Evolutionary conservation across 2,113 vertebrate genomes (phyloP), one percentile per base, ranked within the genome.

Genomic region (Donacobius atricapilla): DNA sequence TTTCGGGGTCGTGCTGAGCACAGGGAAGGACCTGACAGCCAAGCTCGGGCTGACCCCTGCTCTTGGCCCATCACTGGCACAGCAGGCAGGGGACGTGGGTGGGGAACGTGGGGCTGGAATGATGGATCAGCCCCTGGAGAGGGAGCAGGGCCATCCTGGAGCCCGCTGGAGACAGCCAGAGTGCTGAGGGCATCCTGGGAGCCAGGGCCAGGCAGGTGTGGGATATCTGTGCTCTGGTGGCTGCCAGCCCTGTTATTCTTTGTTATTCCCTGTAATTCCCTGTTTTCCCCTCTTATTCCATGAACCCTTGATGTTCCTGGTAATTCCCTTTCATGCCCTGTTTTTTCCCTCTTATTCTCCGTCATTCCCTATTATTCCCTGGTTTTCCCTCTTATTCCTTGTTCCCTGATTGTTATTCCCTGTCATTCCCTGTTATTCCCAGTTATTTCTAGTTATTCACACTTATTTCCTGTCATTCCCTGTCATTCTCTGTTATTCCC

Each of bases 1-100:
- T 69, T 30, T 13, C 2, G 7, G 57, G 35, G 16, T 11, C 3
- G 0, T 3, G 4, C 39, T 27, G 81, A 27, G 23, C 2, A 0
- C 11, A 13, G 15, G 42, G 39, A 57, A 39, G 60, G n/a, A 4
- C 23, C 42, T 42, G 33, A 31, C 31, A 47, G 53, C 37, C 4
- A 0, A 44, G 33, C 16, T 57, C 0, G 1, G 47, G 72, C 33
- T 57, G 51, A n/a, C 0, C 77, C 63, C 14, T 2, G 37, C 45
- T 22, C n/a, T 1, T 0, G 60, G 48, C 21, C 61, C 57, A 18
- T 11, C 15, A 2, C n/a, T 12, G 0, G 63, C 4, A 53, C 69
- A 48, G 51, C 69, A 39, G 71, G 81, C 80, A 56, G 12, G 51
- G 79, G 57, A 17, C 12, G 28, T 0, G 11, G 16, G 61, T 0